These are phyloP conservation scores for Silurus aristotelis DNA, from an alignment of 2,797 vertebrate genomes.

Conservation along the genomic window DNA sequence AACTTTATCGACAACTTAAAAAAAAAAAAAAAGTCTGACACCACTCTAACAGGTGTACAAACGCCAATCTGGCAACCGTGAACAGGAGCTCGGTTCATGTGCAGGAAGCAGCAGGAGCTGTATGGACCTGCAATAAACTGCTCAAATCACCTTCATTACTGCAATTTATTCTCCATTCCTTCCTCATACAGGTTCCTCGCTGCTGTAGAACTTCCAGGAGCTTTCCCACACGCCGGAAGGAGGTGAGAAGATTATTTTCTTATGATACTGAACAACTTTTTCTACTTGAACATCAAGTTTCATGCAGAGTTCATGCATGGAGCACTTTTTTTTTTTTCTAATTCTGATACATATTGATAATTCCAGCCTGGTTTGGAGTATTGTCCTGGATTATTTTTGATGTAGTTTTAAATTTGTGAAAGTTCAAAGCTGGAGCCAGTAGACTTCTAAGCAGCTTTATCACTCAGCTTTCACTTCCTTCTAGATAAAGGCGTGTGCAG, in stretches of 20 bases:
- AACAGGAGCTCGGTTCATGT: slow-evolving; percentile 7
- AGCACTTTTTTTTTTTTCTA: background rate
- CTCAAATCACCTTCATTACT: slow-evolving; percentile 20
- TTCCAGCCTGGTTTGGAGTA: background rate
- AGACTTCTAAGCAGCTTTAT: slow-evolving; percentile 17
- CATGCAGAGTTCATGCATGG: background rate
- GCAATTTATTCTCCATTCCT: background rate
- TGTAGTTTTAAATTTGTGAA: background rate
- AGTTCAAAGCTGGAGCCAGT: background rate
- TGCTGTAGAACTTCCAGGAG: background rate
- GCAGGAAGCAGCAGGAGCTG: slow-evolving; percentile 33
- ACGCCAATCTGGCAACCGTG: background rate
- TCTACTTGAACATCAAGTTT: slow-evolving; percentile 4
- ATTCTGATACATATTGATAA: background rate
- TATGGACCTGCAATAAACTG: slow-evolving; percentile 16
- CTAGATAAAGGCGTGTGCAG: slow-evolving; percentile 21
- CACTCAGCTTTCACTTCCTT: slow-evolving; percentile 36
- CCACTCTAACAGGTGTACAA: background rate
- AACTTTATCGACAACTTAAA: no score
- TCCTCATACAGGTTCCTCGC: slow-evolving; percentile 3
- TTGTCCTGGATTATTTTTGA: background rate
- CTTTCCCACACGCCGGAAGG: background rate
- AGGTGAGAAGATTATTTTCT: slow-evolving; percentile 17
- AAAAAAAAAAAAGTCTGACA: background rate
- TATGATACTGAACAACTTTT: background rate